Conservation (phyloP, 1,140 invertebrate genomes). For the Drosophila tsacasi region DNA sequence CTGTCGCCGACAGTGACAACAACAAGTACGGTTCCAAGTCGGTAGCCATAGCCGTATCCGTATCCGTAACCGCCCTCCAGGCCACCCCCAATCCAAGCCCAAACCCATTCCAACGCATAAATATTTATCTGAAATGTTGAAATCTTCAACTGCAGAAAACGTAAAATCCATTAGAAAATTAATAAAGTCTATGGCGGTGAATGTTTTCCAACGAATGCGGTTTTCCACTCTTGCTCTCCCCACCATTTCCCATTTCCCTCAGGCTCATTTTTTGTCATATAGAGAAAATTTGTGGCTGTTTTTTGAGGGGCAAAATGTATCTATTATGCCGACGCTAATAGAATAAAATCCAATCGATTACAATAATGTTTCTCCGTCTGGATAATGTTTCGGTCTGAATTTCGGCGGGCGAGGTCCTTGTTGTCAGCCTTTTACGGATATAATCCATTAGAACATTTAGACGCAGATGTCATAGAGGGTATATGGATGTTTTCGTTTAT, state of each 20-base stretch:
- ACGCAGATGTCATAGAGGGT: slow-evolving; percentile 13
- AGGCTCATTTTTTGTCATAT: slow-evolving; percentile 42
- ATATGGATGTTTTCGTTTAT: slow-evolving; percentile 17
- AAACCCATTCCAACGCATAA: slow-evolving; percentile 51
- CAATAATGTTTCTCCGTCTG: slow-evolving; percentile 59
- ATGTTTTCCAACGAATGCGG: slow-evolving; percentile 54
- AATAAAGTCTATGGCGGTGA: slow-evolving; percentile 70
- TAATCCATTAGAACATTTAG: slow-evolving; percentile 44
- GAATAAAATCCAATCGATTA: slow-evolving; percentile 74
- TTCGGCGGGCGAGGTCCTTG: slow-evolving; percentile 2
- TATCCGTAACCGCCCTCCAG: slow-evolving; percentile 47
- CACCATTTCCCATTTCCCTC: neutral
- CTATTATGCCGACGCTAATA: slow-evolving; percentile 56
- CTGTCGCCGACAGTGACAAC: slow-evolving; percentile 55
- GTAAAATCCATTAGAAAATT: slow-evolving; percentile 85
- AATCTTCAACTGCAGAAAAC: slow-evolving; percentile 79
- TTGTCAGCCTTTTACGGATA: slow-evolving; percentile 28
- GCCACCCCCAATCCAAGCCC: slow-evolving; percentile 20
- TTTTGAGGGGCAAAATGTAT: slow-evolving; percentile 42
- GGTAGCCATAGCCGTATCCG: slow-evolving; percentile 44
- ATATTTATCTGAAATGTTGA: slow-evolving; percentile 80
- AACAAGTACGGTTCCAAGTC: slow-evolving; percentile 50
- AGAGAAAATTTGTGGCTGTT: slow-evolving; percentile 54
- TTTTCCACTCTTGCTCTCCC: slow-evolving; percentile 39
- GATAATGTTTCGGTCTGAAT: slow-evolving; percentile 27